Evolutionary conservation across 2,113 vertebrate genomes (phyloP), one percentile per base, ranked within the genome.

Genomic region (Capreolus pygargus): DNA sequence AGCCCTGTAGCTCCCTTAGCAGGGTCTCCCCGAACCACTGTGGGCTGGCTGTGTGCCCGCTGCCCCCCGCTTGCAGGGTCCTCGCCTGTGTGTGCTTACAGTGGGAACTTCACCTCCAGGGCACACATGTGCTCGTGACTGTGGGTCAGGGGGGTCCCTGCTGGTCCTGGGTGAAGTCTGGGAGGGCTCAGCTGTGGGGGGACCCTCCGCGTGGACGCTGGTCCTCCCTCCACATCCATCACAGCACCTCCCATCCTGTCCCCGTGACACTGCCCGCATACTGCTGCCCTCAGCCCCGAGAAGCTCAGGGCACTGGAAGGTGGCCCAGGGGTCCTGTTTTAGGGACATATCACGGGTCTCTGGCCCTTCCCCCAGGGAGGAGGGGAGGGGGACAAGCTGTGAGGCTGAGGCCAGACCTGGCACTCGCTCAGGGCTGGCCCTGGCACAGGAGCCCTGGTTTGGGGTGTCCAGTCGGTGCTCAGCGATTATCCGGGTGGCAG

Each of bases 321-420:
- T 0, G 0, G 10, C 57, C 61, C 17, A 0, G 7, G 25, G 47
- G 36, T 25, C 19, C 50, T 23, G 16, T 23, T 43, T 2, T 9
- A 36, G 39, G 58, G 43, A 28, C 7, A 3, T 12, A 0, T 43
- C 19, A 0, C 8, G 1, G 6, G 17, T 17, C 9, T 0, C 64
- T 0, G 25, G 11, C 15, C 6, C 47, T 6, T 30, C 43, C n/a
- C 64, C n/a, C 0, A 0, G 19, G 67, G 19, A 36, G 19, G 17
- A 12, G 64, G 19, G 19, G n/a, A 36, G n/a, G 19, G n/a, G 9
- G 67, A 11, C n/a, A 36, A 36, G 64, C 64, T 70, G n/a, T 36
- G 64, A 70, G 70, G 36, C 36, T 39, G 36, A 74, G 67, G 21
- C 36, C 3, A 1, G 36, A 36, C 67, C 5, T 1, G 9, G 64